Base-by-base conservation (phyloP, 2,888 invertebrate species). In the Drosophila flavopinicola region DNA sequence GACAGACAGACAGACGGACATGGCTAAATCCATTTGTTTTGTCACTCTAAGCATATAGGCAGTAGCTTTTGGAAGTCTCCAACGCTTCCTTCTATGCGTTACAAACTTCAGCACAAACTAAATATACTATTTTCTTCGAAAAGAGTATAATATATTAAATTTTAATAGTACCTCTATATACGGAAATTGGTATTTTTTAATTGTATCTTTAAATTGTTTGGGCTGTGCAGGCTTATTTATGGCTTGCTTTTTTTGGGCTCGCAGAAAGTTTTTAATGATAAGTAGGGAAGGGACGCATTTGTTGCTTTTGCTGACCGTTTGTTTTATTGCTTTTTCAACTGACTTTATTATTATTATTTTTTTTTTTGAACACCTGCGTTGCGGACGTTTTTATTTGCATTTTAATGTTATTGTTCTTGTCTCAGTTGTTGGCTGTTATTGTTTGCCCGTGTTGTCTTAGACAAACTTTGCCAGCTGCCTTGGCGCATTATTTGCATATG, bases 401-500 rank as follows among this genome's bases (percentile, higher is more conserved):
- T 60, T 66, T 48, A 66, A 66, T 66, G 48, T 66, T 66, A 66
- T 65, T 58, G 66, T 58, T 49, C 57, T 24, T 51, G 58, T 45
- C 66, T 35, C 49, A 39, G 66, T 58, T 45, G 58, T 27, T 41
- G 49, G 47, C 38, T 44, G 52, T 44, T 49, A 7, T 58, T 44
- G 13, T 54, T 56, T 17, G 13, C 24, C 42, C 42, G 30, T 48
- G 47, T 44, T 54, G 56, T 52, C 65, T 76, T 60, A 73, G 73
- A 59, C 52, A 58, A 79, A 76, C 59, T 77, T 76, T 74, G 65
- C 32, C 52, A 58, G 65, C 58, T 63, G 67, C 53, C 47, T 60
- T 51, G 66, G 57, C 66, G 49, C 54, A 48, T 74, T 77, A 77
- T 77, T 77, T 77, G 77, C 77, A 77, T 77, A 77, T 71, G 61